Evolutionary conservation across 2,797 vertebrate species (phyloP).

Genomic region (Mus spretus): DNA sequence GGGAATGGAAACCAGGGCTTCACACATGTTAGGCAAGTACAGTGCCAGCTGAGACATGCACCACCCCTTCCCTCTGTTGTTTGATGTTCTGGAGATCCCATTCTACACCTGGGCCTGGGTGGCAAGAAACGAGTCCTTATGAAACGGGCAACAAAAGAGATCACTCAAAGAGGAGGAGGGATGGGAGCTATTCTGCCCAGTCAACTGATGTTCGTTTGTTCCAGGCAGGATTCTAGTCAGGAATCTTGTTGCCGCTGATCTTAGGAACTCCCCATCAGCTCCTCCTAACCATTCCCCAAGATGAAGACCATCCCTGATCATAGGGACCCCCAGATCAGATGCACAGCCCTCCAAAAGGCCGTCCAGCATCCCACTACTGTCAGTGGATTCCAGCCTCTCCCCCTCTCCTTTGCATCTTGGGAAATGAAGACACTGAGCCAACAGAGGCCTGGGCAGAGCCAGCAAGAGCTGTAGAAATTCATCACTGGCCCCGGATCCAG

Average conservation of each 20-base stretch:
- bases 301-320: neutral
- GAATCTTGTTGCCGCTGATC: neutral
- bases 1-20: neutral
- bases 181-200: neutral
- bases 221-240: neutral
- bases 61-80: neutral
- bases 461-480: conserved; percentile 51
- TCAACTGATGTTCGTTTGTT: neutral
- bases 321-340: neutral
- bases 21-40: neutral
- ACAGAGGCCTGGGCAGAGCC: conserved; percentile 65
- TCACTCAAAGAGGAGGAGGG: neutral
- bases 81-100: neutral
- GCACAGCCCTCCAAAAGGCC: neutral
- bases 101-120: neutral
- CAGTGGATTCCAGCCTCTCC: neutral
- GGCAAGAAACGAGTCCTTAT: neutral
- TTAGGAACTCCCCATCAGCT: neutral
- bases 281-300: neutral
- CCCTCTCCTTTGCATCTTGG: neutral
- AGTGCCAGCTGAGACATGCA: neutral
- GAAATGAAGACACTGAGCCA: conserved; percentile 61
- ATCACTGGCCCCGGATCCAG: conserved; percentile 60
- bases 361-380: neutral
- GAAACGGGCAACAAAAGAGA: neutral